These are phyloP conservation scores for Lamellibrachia luymesi DNA, from an alignment of 1,140 invertebrate genomes.

Conservation along the genomic window DNA sequence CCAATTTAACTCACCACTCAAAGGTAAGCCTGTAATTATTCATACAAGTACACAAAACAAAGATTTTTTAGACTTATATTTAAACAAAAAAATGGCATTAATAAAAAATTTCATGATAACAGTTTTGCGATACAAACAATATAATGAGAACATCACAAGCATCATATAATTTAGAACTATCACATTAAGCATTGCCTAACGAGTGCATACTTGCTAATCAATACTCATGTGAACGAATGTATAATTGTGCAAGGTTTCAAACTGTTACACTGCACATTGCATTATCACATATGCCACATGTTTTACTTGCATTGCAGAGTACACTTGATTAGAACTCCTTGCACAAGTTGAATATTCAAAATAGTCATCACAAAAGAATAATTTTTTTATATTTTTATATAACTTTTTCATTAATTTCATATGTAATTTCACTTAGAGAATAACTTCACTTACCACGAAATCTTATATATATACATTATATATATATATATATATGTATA, in stretches of 20 bases:
- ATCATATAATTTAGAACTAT: background rate
- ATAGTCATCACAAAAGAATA: background rate
- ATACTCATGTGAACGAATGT: too few relatives aligned
- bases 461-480: too few relatives aligned
- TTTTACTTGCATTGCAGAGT: background rate
- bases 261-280: background rate
- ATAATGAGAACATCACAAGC: background rate
- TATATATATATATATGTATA: too few relatives aligned
- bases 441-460: too few relatives aligned
- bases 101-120: background rate
- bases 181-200: background rate
- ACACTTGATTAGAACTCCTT: background rate
- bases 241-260: background rate
- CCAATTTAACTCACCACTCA: too few relatives aligned
- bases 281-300: too few relatives aligned
- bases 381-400: too few relatives aligned
- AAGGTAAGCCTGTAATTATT: background rate
- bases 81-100: background rate
- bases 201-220: background rate
- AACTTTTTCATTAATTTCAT: background rate
- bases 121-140: background rate
- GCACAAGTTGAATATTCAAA: background rate
- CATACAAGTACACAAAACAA: background rate
- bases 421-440: background rate
- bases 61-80: background rate